These are phyloP conservation scores for Eristalis pertinax DNA, from an alignment of 2,888 invertebrate genomes.

Conservation along the genomic window DNA sequence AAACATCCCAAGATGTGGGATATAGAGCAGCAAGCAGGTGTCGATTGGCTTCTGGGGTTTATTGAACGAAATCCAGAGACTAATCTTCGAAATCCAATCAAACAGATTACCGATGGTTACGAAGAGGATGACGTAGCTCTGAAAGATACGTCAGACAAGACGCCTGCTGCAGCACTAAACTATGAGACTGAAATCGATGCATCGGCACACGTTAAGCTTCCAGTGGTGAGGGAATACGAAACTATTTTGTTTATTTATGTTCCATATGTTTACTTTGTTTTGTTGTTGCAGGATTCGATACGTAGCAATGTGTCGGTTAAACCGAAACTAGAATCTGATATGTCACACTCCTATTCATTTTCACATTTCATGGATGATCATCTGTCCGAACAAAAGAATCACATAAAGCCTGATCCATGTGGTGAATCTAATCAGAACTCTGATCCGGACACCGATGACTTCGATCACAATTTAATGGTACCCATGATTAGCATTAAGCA, in stretches of 20 bases:
- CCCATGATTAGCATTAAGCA: constrained; percentile 53
- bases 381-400: constrained; percentile 27
- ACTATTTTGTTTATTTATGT: background rate
- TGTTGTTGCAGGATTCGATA: constrained; percentile 20
- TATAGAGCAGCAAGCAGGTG: constrained; percentile 52
- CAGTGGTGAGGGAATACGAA: constrained; percentile 20
- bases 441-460: constrained; percentile 38
- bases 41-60: constrained; percentile 59
- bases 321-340: constrained; percentile 53
- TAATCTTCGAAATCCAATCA: constrained; percentile 40
- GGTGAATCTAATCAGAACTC: constrained; percentile 36
- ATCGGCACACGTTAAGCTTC: background rate
- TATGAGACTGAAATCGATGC: constrained; percentile 39
- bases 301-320: constrained; percentile 32
- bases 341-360: constrained; percentile 34
- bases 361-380: constrained; percentile 54
- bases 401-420: constrained; percentile 30
- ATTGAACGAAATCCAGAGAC: constrained; percentile 57
- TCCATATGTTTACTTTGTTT: background rate
- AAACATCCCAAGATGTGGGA: constrained; percentile 62
- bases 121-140: constrained; percentile 4
- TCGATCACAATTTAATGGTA: constrained; percentile 50
- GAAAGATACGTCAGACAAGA: background rate
- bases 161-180: constrained; percentile 12
- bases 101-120: background rate